phyloP scores from a whole-genome alignment of 2,797 vertebrate species.

The Peromyscus melanophrys region DNA sequence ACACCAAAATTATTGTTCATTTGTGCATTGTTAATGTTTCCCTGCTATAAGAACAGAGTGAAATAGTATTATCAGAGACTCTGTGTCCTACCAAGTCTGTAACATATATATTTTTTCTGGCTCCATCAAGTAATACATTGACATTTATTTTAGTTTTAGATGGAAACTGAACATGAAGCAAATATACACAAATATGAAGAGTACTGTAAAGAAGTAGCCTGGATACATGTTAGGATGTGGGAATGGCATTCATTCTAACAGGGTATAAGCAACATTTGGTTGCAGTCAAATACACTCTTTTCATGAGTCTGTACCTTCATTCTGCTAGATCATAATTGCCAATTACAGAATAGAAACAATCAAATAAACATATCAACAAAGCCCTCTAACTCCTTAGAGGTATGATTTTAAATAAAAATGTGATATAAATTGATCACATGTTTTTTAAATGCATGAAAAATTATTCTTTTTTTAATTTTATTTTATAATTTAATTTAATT shows the following conservation, averaged over 20 bases:
- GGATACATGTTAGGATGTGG: not conserved
- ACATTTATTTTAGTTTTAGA: not conserved
- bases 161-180: not conserved
- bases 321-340: not conserved
- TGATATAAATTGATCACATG: not conserved
- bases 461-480: not conserved
- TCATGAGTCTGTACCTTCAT: not conserved
- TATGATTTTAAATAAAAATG: slow-evolving; percentile 17
- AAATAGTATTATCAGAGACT: not conserved
- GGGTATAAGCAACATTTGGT: not conserved
- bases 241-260: not conserved
- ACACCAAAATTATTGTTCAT: not conserved
- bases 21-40: not conserved
- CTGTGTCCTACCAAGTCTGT: not conserved
- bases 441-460: not conserved
- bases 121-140: not conserved
- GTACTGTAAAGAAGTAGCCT: not conserved
- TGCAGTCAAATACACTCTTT: not conserved
- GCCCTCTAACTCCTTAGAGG: not conserved
- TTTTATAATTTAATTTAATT: too few species aligned
- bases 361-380: not conserved
- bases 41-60: not conserved
- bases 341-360: not conserved
- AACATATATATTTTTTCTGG: not conserved
- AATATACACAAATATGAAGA: not conserved